A percentile compares a stretch with the other conserved stretches of the same genome.
phyloP scores from a whole-genome alignment of 2,797 vertebrate species.

The Sebastes vulpes region DNA sequence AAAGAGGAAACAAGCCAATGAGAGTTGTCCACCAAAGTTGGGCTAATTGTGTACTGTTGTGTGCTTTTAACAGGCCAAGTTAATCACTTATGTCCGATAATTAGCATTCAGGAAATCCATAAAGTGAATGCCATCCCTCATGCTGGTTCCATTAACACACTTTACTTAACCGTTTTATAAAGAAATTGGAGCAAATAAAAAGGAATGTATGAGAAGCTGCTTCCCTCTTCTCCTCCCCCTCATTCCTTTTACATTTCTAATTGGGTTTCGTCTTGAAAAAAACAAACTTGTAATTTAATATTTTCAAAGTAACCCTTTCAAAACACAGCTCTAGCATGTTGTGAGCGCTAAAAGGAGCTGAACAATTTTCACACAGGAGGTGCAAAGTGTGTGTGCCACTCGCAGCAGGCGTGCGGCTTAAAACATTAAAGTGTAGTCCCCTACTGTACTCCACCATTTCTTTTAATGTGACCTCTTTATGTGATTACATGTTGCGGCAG shows the following conservation, averaged over 20 bases:
- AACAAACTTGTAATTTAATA: slow-evolving; percentile 52
- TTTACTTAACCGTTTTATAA: slow-evolving; percentile 49
- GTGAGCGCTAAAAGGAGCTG: slow-evolving; percentile 13
- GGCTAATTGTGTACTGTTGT: slow-evolving; percentile 56
- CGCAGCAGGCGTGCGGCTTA: slow-evolving; percentile 16
- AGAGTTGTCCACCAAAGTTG: slow-evolving; percentile 55
- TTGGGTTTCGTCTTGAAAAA: slow-evolving; percentile 58
- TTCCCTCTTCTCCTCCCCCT: background rate
- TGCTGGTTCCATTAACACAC: slow-evolving; percentile 69
- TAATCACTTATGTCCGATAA: slow-evolving; percentile 70
- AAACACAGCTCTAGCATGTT: slow-evolving; percentile 18
- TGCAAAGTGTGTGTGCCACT: slow-evolving; percentile 47
- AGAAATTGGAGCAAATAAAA: slow-evolving; percentile 40
- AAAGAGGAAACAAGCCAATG: slow-evolving; percentile 51
- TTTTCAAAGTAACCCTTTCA: slow-evolving; percentile 45
- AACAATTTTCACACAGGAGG: slow-evolving; percentile 43
- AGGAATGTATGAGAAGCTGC: slow-evolving; percentile 44
- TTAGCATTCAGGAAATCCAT: slow-evolving; percentile 76
- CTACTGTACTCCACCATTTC: background rate
- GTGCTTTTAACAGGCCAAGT: slow-evolving; percentile 58
- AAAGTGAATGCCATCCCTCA: slow-evolving; percentile 72
- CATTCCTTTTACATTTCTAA: slow-evolving; percentile 53
- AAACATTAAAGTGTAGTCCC: slow-evolving; percentile 2
- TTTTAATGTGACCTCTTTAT: slow-evolving; percentile 3
- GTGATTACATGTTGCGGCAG: background rate